phyloP scores from a whole-genome alignment of 2,113 vertebrate species.

The Progne subis region DNA sequence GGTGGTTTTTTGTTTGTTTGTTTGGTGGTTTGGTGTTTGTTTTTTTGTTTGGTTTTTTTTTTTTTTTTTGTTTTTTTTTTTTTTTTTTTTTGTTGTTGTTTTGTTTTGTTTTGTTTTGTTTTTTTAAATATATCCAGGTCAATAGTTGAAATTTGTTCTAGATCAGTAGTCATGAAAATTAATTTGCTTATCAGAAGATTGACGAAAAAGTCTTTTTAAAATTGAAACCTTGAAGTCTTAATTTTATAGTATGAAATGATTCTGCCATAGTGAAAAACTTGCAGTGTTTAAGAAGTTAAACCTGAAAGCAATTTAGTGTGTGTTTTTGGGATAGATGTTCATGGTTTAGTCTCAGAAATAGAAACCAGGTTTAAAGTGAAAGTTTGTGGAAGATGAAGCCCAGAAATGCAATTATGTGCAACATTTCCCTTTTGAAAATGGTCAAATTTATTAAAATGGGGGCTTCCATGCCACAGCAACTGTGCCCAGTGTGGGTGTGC shows the following conservation, averaged over 20 bases:
- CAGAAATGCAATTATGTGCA: background rate
- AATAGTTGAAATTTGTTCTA: background rate
- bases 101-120: too few species aligned
- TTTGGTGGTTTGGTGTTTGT: too few species aligned
- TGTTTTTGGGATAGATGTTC: background rate
- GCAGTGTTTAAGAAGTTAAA: background rate
- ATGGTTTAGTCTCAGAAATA: background rate
- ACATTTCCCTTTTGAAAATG: background rate
- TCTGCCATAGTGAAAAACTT: background rate
- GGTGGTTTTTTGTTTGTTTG: too few species aligned
- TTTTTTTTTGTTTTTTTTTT: background rate
- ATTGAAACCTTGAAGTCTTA: background rate
- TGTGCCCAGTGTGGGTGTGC: background rate
- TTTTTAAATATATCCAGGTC: background rate
- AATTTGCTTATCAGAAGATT: background rate
- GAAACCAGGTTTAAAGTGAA: background rate
- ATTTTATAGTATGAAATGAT: background rate
- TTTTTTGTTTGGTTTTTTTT: too few species aligned
- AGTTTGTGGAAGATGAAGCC: background rate
- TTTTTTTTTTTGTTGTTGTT: too few species aligned
- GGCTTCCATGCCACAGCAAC: rapidly evolving
- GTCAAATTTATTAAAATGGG: background rate
- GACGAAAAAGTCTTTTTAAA: background rate
- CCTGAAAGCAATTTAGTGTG: background rate
- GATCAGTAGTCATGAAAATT: background rate